These are phyloP conservation scores for Eugnorisma glareosa DNA, from an alignment of 2,888 invertebrate species.

Conservation along the genomic window DNA sequence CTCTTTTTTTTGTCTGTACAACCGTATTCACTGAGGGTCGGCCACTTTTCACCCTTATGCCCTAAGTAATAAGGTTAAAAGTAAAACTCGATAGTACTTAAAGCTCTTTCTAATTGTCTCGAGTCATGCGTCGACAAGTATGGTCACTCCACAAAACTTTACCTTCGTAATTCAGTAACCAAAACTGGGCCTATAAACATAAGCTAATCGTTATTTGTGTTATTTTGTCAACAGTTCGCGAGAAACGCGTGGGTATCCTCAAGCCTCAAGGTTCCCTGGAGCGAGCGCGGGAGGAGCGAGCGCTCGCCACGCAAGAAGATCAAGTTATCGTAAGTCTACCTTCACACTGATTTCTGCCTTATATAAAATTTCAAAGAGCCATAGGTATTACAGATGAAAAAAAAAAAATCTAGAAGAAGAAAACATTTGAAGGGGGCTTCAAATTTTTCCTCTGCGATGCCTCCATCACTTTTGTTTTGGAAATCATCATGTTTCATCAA, in stretches of 20 bases:
- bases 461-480: too few relatives aligned
- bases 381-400: too few relatives aligned
- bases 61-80: too few relatives aligned
- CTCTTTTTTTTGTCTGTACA: too few relatives aligned
- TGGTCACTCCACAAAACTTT: neutral
- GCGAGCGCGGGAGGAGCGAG: constrained; percentile 92
- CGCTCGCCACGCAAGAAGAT: constrained; percentile 82
- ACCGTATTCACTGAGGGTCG: too few relatives aligned
- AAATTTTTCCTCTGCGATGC: too few relatives aligned
- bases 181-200: neutral
- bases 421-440: too few relatives aligned
- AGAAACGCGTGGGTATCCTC: constrained; percentile 92
- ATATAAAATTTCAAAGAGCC: too few relatives aligned
- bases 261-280: constrained; percentile 94
- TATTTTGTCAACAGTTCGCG: constrained; percentile 81
- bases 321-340: constrained; percentile 60
- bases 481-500: too few relatives aligned
- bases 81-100: neutral
- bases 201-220: neutral
- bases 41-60: too few relatives aligned
- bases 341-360: neutral
- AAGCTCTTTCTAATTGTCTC: neutral
- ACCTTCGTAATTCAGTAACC: neutral
- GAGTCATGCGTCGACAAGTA: neutral
- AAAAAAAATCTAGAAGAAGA: too few relatives aligned